Evolutionary conservation across 2,113 vertebrate genomes (phyloP).

Genomic region (Pelusios castaneus): DNA sequence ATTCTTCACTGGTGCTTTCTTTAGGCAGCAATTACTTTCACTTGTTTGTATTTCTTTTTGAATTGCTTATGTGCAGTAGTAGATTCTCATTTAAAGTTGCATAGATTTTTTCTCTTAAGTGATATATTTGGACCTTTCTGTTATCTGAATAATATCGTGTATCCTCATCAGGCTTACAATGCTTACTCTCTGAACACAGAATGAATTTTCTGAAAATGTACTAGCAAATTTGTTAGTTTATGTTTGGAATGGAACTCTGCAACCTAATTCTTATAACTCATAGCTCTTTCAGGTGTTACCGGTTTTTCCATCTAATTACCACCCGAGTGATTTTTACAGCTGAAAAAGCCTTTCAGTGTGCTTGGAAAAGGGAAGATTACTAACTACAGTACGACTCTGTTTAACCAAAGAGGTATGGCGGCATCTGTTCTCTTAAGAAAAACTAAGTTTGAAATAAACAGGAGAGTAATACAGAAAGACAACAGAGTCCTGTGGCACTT

Average conservation of each 20-base stretch:
- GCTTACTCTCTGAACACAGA: neutral
- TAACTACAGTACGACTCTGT: neutral
- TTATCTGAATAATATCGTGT: neutral
- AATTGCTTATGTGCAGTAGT: neutral
- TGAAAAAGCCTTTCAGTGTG: neutral
- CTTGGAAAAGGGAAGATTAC: neutral
- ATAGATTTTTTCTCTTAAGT: neutral
- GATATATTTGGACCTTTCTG: neutral
- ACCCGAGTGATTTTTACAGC: neutral
- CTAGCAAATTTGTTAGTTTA: neutral
- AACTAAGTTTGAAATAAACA: neutral
- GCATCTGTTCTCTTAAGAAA: neutral
- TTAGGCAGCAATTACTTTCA: neutral
- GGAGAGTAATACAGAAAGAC: neutral
- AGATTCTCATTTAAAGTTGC: neutral
- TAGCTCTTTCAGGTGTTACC: neutral
- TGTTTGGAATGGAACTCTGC: neutral
- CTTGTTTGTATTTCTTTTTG: neutral
- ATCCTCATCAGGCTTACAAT: neutral
- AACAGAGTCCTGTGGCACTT: too few species aligned
- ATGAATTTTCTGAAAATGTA: neutral
- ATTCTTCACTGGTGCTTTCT: neutral
- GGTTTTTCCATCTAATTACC: neutral
- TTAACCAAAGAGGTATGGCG: neutral
- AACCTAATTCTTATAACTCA: neutral